Conservation (phyloP, 2,888 invertebrate genomes). For the Drosophila sordidapex region DNA sequence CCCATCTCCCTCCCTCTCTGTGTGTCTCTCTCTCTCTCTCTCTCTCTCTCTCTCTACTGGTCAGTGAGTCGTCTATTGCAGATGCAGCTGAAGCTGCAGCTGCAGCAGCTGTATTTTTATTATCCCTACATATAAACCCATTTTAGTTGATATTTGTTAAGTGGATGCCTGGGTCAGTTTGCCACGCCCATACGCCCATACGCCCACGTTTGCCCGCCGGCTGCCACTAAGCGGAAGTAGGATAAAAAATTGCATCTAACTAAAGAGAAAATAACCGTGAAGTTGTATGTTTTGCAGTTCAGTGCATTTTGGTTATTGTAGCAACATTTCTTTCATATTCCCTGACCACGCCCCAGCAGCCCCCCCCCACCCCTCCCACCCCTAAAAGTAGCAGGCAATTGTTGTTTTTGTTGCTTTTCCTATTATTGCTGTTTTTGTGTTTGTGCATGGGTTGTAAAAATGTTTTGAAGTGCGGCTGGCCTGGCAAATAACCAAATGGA, state of each 20-base stretch:
- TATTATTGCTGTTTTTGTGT: conserved; percentile 36
- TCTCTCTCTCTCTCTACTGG: conserved; percentile 1
- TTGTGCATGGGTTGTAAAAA: conserved; percentile 64
- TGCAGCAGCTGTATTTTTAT: conserved; percentile 61
- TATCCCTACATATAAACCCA: conserved; percentile 72
- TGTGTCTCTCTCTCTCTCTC: neutral
- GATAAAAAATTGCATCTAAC: conserved; percentile 55
- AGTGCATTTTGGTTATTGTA: conserved; percentile 73
- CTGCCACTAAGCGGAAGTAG: conserved; percentile 13
- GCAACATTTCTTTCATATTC: conserved; percentile 58
- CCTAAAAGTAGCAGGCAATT: conserved; percentile 26
- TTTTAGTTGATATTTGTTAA: conserved; percentile 72
- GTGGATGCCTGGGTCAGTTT: conserved; percentile 59
- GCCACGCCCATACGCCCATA: conserved; percentile 22
- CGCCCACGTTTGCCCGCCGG: neutral
- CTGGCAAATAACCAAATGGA: conserved; percentile 68
- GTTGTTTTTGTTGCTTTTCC: conserved; percentile 31
- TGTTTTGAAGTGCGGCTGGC: conserved; percentile 64
- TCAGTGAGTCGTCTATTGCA: conserved; percentile 19
- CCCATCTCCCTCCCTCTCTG: neutral
- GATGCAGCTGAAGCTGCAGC: conserved; percentile 35
- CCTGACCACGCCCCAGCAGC: conserved; percentile 8
- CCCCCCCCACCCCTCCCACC: neutral
- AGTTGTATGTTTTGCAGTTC: conserved; percentile 77
- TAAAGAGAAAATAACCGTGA: conserved; percentile 77